Evolutionary conservation across 2,113 vertebrate species (phyloP).

Genomic region (Illadopsis cleaveri): DNA sequence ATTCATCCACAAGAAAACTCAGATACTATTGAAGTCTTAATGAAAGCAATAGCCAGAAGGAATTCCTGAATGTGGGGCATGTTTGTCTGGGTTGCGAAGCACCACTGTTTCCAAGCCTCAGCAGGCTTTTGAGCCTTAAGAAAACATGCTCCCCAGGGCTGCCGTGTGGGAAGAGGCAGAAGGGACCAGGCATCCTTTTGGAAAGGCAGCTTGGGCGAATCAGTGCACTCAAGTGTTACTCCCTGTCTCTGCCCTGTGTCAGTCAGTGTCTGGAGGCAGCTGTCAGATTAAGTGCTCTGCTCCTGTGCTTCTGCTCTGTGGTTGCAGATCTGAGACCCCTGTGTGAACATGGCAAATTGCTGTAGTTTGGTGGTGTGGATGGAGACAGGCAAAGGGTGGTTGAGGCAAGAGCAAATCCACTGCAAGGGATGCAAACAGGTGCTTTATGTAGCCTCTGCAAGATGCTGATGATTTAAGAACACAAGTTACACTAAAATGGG

Average conservation of each 20-base stretch:
- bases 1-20: constrained; percentile 53
- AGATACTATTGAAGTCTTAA: constrained; percentile 38
- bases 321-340: background rate
- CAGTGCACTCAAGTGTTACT: background rate
- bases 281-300: background rate
- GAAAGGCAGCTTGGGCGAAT: constrained; percentile 18
- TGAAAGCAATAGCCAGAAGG: constrained; percentile 50
- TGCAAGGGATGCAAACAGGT: background rate
- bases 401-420: background rate
- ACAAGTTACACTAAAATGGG: background rate
- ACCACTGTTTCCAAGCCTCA: background rate
- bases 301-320: background rate
- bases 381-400: background rate
- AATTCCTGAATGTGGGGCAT: background rate
- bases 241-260: background rate
- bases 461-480: background rate
- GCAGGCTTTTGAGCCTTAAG: constrained; percentile 31
- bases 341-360: background rate
- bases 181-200: background rate
- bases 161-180: constrained; percentile 19
- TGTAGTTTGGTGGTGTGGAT: background rate
- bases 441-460: background rate
- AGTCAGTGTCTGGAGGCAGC: background rate
- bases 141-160: constrained; percentile 16
- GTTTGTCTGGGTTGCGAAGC: background rate